These are phyloP conservation scores for Varanus salvator DNA, from an alignment of 2,113 vertebrate genomes.

Conservation along the genomic window DNA sequence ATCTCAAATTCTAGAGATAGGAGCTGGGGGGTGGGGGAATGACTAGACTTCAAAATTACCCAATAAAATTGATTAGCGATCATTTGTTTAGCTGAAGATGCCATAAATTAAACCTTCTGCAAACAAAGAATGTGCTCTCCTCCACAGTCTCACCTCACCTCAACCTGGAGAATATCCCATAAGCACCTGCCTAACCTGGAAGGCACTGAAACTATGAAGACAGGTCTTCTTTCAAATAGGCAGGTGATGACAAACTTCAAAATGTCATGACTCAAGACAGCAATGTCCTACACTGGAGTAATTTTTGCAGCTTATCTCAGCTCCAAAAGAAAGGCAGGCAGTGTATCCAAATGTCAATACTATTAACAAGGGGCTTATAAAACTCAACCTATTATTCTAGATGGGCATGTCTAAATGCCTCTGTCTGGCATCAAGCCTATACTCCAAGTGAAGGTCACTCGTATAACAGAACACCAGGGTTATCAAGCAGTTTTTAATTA, in stretches of 20 bases:
- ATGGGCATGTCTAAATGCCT: constrained; percentile 37
- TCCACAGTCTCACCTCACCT: not conserved
- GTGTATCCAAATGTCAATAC: constrained; percentile 65
- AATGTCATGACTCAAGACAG: constrained; percentile 54
- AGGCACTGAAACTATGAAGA: constrained; percentile 37
- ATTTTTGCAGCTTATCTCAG: constrained; percentile 68
- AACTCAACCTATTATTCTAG: constrained; percentile 24
- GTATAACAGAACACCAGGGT: constrained; percentile 26
- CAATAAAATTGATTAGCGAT: not conserved
- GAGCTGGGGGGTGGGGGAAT: not conserved
- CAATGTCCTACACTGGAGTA: not conserved
- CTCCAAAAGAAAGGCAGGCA: constrained; percentile 36
- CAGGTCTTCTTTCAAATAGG: constrained; percentile 53
- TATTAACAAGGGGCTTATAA: constrained; percentile 34
- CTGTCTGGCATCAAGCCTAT: not conserved
- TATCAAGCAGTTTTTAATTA: constrained; percentile 32
- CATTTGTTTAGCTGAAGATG: not conserved
- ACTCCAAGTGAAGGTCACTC: constrained; percentile 50
- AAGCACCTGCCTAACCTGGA: constrained; percentile 45
- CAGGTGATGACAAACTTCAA: constrained; percentile 70
- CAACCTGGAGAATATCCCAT: not conserved
- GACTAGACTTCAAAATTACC: not conserved
- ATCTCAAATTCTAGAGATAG: not conserved
- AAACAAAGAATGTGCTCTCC: not conserved
- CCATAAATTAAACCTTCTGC: not conserved